Evolutionary conservation across 2,113 vertebrate genomes (phyloP), one percentile per base, ranked within the genome.

Genomic region (Dromaius novaehollandiae): DNA sequence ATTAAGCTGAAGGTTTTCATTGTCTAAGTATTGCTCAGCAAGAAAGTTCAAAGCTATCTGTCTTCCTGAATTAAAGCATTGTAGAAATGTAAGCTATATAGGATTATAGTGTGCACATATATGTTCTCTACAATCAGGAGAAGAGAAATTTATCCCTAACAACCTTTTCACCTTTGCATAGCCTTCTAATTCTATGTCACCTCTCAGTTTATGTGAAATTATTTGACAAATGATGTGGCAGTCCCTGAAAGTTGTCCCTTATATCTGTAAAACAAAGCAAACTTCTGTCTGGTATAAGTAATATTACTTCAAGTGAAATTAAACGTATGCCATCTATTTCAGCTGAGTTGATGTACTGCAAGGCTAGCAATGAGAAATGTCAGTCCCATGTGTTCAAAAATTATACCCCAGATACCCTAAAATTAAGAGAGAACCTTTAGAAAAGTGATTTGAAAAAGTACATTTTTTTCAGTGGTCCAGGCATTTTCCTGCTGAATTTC

Each of bases 21-120:
- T 70, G 40, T 46, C 44, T 18, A n/a, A 82, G 77, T 51, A 42
- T 63, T 78, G 51, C 64, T 94, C 79, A 83, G 51, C 4, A 0
- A 2, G 13, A 70, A 81, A 86, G 88, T 93, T 95, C 82, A 94
- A 86, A 91, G 82, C 86, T 64, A 32, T 95, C 92, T 92, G 34
- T 94, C 65, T 82, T 95, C 38, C 75, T 21, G 15, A 93, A 88
- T 92, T 85, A 93, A 90, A 83, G 82, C 51, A 9, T 77, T 86
- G 36, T 40, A 87, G 21, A n/a, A 58, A 50, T 73, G 19, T 77
- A 70, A 93, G 2, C 82, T 80, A 6, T 42, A 66, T 77, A 61
- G 79, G 77, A 73, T 92, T 86, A 42, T 53, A 26, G 68, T 88
- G 71, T 78, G 42, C 79, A 71, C 53, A 28, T 26, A 38, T 40